phyloP scores from a whole-genome alignment of 2,113 vertebrate genomes.

The Grallaria varia region DNA sequence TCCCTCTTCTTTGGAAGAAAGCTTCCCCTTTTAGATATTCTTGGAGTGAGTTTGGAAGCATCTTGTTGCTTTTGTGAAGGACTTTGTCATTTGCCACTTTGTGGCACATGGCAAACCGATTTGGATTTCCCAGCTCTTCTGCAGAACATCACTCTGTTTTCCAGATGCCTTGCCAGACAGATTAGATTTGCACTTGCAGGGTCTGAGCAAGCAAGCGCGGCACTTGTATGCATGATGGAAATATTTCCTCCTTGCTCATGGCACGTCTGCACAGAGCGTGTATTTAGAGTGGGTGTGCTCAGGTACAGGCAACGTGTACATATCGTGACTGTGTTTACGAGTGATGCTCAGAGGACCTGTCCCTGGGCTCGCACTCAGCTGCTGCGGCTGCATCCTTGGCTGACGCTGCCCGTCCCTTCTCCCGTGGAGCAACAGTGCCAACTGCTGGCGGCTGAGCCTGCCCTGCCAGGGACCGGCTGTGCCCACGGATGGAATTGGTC shows the following conservation, averaged over 20 bases:
- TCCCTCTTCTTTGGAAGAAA: neutral
- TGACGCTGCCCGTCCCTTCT: neutral
- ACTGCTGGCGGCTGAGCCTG: slow-evolving; percentile 19
- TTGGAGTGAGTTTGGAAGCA: neutral
- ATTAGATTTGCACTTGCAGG: too few species aligned
- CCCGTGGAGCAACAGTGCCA: slow-evolving; percentile 54
- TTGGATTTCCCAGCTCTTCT: neutral
- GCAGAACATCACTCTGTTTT: rapidly evolving
- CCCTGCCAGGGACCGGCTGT: neutral
- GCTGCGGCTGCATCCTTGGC: neutral
- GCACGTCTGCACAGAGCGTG: rapidly evolving
- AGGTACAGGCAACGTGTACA: rapidly evolving
- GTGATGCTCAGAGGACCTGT: neutral
- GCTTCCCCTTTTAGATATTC: neutral
- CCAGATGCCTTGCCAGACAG: neutral
- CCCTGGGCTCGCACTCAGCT: neutral
- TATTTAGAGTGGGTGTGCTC: rapidly evolving
- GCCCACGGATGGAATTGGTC: rapidly evolving
- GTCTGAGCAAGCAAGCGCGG: rapidly evolving
- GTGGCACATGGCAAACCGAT: rapidly evolving
- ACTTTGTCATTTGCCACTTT: neutral
- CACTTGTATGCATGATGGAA: rapidly evolving
- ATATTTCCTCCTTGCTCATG: neutral
- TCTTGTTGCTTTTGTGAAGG: neutral
- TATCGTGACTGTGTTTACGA: rapidly evolving